phyloP scores from a whole-genome alignment of 2,113 vertebrate genomes.

The Laticauda colubrina region DNA sequence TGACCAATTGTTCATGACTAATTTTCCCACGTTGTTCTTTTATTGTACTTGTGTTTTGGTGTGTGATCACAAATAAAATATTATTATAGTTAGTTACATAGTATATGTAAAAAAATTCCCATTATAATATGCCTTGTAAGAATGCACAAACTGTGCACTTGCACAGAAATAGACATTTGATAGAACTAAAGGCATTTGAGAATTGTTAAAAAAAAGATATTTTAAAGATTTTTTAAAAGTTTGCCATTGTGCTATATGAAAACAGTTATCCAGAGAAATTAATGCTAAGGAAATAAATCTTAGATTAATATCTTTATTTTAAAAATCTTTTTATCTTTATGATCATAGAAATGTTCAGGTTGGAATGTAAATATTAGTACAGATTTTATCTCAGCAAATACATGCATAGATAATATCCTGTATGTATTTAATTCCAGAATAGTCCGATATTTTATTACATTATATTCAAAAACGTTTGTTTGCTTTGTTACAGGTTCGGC shows the following conservation, averaged over 20 bases:
- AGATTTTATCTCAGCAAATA: background rate
- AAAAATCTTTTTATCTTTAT: background rate
- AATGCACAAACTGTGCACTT: background rate
- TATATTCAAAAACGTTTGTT: slow-evolving; percentile 9
- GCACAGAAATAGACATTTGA: background rate
- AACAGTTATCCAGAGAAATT: background rate
- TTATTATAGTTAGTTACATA: too few species aligned
- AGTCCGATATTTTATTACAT: background rate
- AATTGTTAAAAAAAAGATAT: background rate
- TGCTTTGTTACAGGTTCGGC: slow-evolving; percentile 78
- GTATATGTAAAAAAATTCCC: background rate
- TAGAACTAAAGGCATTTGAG: background rate
- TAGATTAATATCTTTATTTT: background rate
- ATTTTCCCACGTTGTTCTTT: too few species aligned
- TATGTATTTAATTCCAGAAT: background rate
- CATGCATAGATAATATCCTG: background rate
- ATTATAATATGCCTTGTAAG: background rate
- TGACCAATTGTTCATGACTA: too few species aligned
- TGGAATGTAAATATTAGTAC: background rate
- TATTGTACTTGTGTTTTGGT: too few species aligned
- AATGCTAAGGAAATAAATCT: background rate
- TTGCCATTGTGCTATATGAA: background rate
- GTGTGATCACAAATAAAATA: too few species aligned
- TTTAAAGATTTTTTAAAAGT: background rate
- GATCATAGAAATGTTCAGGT: background rate